Evolutionary conservation across 2,113 vertebrate genomes (phyloP).

Genomic region (Menura novaehollandiae): DNA sequence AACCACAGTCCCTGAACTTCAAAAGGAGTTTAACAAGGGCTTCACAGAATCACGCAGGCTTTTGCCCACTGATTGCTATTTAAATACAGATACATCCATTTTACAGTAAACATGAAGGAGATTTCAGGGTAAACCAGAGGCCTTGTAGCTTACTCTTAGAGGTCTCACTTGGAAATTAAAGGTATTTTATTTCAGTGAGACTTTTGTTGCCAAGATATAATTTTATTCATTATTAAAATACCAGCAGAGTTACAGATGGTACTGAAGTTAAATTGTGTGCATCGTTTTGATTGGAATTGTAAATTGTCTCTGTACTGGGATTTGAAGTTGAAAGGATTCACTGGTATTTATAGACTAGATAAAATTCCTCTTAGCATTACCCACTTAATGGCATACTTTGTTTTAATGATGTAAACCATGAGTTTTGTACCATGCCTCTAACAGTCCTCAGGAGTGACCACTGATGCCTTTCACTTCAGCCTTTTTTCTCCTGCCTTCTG

Average conservation of each 20-base stretch:
- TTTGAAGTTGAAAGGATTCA: constrained; percentile 59
- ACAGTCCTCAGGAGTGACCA: constrained; percentile 9
- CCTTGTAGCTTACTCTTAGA: neutral
- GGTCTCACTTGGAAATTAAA: neutral
- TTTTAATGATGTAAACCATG: constrained; percentile 54
- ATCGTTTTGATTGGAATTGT: constrained; percentile 58
- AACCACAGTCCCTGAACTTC: neutral
- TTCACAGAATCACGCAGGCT: neutral
- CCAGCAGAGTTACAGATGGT: constrained; percentile 57
- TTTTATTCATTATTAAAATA: constrained; percentile 73
- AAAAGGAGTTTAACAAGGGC: neutral
- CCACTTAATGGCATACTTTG: constrained; percentile 49
- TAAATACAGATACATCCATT: neutral
- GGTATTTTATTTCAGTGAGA: constrained; percentile 1
- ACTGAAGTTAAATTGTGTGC: constrained; percentile 59
- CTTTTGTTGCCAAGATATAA: constrained; percentile 47
- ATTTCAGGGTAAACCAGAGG: neutral
- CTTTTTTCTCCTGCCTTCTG: neutral
- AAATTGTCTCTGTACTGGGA: constrained; percentile 58
- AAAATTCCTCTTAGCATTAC: constrained; percentile 63
- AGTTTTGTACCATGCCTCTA: constrained; percentile 15
- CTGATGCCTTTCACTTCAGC: constrained; percentile 35
- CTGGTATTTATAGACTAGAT: constrained; percentile 69
- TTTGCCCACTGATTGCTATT: neutral
- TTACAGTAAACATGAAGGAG: neutral